Percentiles rank a stretch among this genome's conserved stretches.
Evolutionary conservation across 1,140 invertebrate genomes (phyloP).

Genomic region (Sitodiplosis mosellana): DNA sequence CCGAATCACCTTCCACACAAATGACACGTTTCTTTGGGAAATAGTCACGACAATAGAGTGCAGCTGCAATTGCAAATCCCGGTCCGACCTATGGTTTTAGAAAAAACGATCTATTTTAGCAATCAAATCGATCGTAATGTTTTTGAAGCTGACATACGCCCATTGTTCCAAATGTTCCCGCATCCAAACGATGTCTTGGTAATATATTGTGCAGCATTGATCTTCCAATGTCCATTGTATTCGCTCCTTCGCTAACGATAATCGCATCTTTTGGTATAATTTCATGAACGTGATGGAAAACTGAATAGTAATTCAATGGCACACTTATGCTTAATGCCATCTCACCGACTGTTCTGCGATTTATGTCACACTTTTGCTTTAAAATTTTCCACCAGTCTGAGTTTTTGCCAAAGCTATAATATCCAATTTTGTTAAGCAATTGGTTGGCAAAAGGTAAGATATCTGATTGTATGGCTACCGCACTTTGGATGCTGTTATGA

Average conservation of each 20-base stretch:
- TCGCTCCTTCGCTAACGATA: conserved; percentile 94
- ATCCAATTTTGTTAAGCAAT: conserved; percentile 35
- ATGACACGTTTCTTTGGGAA: conserved; percentile 65
- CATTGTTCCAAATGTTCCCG: conserved; percentile 94
- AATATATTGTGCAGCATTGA: conserved; percentile 66
- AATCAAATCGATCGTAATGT: not conserved
- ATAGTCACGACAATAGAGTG: conserved; percentile 69
- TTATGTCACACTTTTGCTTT: conserved; percentile 36
- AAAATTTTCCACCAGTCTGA: conserved; percentile 37
- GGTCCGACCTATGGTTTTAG: conserved; percentile 63
- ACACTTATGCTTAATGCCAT: conserved; percentile 35
- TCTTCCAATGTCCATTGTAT: conserved; percentile 95
- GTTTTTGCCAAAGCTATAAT: conserved; percentile 27
- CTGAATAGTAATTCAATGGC: conserved; percentile 86
- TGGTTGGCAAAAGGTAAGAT: conserved; percentile 46
- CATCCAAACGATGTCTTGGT: conserved; percentile 71
- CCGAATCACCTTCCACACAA: conserved; percentile 84
- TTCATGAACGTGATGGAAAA: conserved; percentile 62
- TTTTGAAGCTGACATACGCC: conserved; percentile 34
- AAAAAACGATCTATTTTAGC: conserved; percentile 2
- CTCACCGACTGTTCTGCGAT: conserved; percentile 36
- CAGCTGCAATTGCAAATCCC: conserved; percentile 84
- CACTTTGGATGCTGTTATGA: conserved; percentile 64
- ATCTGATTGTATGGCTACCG: conserved; percentile 62
- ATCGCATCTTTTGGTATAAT: conserved; percentile 62